A percentile compares a stretch with the other conserved stretches of the same genome.
Conservation (phyloP, 2,113 vertebrate species). For the Sapayoa aenigma region DNA sequence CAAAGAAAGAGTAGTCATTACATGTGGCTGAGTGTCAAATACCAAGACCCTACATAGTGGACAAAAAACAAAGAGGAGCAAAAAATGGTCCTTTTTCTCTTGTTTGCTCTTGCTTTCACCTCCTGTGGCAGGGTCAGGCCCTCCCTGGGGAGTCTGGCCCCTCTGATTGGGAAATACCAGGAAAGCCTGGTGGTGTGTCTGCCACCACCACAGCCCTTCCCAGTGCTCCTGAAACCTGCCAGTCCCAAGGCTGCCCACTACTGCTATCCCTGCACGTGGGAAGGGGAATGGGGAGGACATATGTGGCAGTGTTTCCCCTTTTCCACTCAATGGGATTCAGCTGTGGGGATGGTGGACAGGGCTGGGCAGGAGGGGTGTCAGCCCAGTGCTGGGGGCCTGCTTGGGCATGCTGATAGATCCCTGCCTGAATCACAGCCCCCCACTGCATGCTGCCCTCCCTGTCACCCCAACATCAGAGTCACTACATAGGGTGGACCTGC, state of each 20-base stretch:
- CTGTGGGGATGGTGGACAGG: rapidly evolving
- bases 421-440: rapidly evolving
- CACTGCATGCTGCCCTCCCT: rapidly evolving
- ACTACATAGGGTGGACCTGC: background rate
- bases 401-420: background rate
- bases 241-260: background rate
- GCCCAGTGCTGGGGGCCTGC: background rate
- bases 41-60: rapidly evolving
- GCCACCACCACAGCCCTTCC: rapidly evolving
- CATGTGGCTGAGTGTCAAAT: rapidly evolving
- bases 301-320: rapidly evolving
- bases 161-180: background rate
- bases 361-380: background rate
- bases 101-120: background rate
- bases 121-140: background rate
- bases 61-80: background rate
- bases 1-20: background rate
- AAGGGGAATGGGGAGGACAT: background rate
- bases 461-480: rapidly evolving
- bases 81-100: background rate
- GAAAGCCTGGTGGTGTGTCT: background rate
- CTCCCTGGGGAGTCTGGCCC: background rate
- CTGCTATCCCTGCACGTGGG: background rate
- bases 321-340: background rate
- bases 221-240: background rate